These are phyloP conservation scores for Anoplopoma fimbria DNA, from an alignment of 2,113 vertebrate genomes.

Conservation along the genomic window DNA sequence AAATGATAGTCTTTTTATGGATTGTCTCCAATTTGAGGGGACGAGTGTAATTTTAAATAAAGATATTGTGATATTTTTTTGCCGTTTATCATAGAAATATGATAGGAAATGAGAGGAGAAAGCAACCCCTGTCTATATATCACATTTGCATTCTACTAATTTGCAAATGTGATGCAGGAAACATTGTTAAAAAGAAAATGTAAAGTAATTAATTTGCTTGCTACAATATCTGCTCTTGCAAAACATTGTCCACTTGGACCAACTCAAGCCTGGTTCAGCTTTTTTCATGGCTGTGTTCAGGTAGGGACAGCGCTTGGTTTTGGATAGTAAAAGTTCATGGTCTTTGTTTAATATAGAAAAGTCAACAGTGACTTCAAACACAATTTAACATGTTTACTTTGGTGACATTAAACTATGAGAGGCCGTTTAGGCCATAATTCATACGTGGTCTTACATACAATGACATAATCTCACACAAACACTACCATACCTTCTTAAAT, in stretches of 20 bases:
- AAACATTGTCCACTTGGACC: not conserved
- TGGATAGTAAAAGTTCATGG: not conserved
- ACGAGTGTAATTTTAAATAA: too few species aligned
- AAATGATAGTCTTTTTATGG: too few species aligned
- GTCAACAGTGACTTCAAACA: not conserved
- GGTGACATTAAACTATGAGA: not conserved
- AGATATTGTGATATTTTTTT: too few species aligned
- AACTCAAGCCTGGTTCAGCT: not conserved
- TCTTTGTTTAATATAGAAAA: not conserved
- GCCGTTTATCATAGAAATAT: too few species aligned
- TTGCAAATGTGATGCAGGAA: not conserved
- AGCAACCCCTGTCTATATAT: not conserved
- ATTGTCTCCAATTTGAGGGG: too few species aligned
- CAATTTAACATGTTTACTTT: not conserved
- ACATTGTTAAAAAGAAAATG: too few species aligned
- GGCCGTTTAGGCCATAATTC: too few species aligned
- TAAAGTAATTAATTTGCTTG: not conserved
- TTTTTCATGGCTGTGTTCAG: not conserved
- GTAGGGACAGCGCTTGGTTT: not conserved
- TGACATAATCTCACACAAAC: too few species aligned
- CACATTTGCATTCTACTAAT: not conserved
- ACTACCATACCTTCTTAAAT: too few species aligned
- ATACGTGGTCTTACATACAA: too few species aligned
- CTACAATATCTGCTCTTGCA: not conserved
- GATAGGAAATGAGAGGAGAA: not conserved